Conservation (phyloP, 1,140 invertebrate genomes). For the Zophobas atratus region DNA sequence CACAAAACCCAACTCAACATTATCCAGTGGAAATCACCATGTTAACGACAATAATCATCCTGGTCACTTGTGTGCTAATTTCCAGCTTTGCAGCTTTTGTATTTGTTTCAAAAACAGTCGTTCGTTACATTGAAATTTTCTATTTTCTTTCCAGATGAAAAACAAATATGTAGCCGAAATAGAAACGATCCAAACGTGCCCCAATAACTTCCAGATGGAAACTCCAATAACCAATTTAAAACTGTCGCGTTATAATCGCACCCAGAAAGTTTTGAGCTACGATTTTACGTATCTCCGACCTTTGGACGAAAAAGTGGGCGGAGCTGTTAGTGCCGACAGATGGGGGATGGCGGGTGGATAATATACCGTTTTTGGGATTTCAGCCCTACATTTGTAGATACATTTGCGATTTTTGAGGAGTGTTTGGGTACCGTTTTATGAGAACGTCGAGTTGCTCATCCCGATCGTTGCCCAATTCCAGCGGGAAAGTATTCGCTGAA, state of each 20-base stretch:
- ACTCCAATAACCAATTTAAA: conserved; percentile 12
- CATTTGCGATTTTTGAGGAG: conserved; percentile 6
- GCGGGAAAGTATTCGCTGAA: conserved; percentile 25
- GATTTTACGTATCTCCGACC: conserved; percentile 12
- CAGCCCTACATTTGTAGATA: conserved; percentile 18
- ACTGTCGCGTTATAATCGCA: conserved; percentile 14
- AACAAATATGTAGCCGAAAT: neutral
- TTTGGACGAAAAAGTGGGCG: conserved; percentile 24
- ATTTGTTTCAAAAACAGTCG: neutral
- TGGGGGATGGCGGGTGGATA: conserved; percentile 24
- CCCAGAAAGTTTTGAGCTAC: conserved; percentile 6
- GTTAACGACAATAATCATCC: neutral
- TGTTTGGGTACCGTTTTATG: conserved; percentile 5
- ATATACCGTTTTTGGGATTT: neutral
- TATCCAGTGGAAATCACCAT: too few species aligned
- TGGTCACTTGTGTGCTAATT: neutral
- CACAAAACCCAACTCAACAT: too few species aligned
- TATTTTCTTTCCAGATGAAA: conserved; percentile 20
- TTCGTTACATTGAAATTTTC: neutral
- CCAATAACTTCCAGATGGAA: conserved; percentile 5
- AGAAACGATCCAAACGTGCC: conserved; percentile 1
- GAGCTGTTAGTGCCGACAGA: neutral
- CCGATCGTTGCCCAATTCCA: conserved; percentile 45
- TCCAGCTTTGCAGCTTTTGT: conserved; percentile 13
- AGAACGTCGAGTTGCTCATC: neutral